phyloP scores from a whole-genome alignment of 2,888 invertebrate species.

The Nezara viridula region DNA sequence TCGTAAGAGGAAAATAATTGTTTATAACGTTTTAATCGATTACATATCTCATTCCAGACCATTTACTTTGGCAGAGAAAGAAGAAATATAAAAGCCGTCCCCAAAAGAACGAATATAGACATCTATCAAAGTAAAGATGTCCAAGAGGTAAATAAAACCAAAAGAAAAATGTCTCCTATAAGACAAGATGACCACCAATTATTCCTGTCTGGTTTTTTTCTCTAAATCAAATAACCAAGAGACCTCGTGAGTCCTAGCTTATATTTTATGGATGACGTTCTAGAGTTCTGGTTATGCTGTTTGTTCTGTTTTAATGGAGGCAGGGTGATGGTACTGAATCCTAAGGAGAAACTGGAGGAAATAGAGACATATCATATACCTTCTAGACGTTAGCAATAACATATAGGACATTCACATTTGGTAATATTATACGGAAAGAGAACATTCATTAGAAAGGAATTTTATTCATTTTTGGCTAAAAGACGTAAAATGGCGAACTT shows the following conservation, averaged over 20 bases:
- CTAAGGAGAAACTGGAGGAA: constrained; percentile 9
- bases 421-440: not conserved
- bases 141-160: constrained; percentile 44
- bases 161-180: constrained; percentile 48
- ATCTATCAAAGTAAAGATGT: constrained; percentile 48
- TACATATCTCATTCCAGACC: not conserved
- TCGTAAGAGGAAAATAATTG: not conserved
- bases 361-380: constrained; percentile 46
- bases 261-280: constrained; percentile 48
- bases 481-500: too few species aligned
- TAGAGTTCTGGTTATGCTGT: constrained; percentile 44
- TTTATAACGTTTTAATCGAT: not conserved
- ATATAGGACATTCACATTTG: not conserved
- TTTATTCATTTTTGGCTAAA: not conserved
- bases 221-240: constrained; percentile 38
- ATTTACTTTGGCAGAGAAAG: not conserved
- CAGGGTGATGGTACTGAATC: constrained; percentile 23
- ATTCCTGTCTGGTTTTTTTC: constrained; percentile 51
- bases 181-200: constrained; percentile 49
- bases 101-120: constrained; percentile 49
- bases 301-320: constrained; percentile 46
- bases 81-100: not conserved
- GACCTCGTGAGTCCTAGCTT: constrained; percentile 32
- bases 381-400: not conserved
- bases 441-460: not conserved